Evolutionary conservation across 2,888 invertebrate species (phyloP).

Genomic region (Criorhina ranunculi): DNA sequence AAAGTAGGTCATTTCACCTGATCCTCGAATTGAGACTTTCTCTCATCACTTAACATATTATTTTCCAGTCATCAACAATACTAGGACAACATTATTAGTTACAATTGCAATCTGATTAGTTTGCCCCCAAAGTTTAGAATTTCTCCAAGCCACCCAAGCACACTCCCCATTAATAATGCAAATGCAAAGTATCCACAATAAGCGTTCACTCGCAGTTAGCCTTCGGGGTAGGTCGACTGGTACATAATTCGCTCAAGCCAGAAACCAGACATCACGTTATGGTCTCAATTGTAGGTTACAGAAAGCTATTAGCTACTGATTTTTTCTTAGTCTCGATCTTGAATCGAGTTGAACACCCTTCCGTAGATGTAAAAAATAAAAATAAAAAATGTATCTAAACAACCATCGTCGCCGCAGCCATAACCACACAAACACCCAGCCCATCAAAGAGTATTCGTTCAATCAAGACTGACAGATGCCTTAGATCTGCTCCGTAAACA

Average conservation of each 20-base stretch:
- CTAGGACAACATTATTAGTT: not conserved
- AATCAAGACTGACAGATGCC: constrained; percentile 70
- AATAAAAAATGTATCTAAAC: constrained; percentile 26
- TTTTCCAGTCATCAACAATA: not conserved
- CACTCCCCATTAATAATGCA: constrained; percentile 23
- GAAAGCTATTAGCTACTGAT: constrained; percentile 72
- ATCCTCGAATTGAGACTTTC: not conserved
- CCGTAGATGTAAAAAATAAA: constrained; percentile 14
- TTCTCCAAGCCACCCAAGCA: not conserved
- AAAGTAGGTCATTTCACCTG: not conserved
- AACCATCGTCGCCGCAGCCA: constrained; percentile 17
- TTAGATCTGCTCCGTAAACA: constrained; percentile 47
- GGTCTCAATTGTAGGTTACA: constrained; percentile 70
- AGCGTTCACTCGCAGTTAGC: constrained; percentile 37
- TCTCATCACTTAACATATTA: not conserved
- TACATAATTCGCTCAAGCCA: constrained; percentile 41
- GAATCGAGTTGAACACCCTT: constrained; percentile 65
- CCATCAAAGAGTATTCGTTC: constrained; percentile 58
- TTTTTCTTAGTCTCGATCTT: constrained; percentile 65
- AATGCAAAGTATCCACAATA: constrained; percentile 37
- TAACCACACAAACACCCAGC: constrained; percentile 48
- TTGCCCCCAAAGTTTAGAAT: constrained; percentile 2
- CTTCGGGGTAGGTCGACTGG: constrained; percentile 72
- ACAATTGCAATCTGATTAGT: constrained; percentile 2
- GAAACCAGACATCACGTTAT: constrained; percentile 64